Evolutionary conservation across 1,140 invertebrate genomes (phyloP).

Genomic region (Bilobella aurantiaca): DNA sequence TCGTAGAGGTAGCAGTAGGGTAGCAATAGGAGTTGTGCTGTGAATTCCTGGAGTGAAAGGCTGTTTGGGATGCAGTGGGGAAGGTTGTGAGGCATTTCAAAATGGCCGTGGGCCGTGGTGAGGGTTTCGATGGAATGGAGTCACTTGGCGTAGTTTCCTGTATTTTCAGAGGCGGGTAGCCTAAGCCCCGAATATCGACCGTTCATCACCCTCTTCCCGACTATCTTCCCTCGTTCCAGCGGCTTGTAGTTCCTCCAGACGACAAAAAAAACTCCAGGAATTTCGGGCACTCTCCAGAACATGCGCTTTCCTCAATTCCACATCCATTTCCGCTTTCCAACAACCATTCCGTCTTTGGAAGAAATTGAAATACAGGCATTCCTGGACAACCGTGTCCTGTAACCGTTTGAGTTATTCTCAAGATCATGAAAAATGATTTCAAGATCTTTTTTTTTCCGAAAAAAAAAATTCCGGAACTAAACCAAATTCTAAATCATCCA

Average conservation of each 20-base stretch:
- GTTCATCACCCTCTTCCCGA: constrained; percentile 6
- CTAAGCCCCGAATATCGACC: constrained; percentile 6
- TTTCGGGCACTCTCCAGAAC: neutral
- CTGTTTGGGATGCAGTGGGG: neutral
- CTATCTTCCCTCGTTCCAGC: neutral
- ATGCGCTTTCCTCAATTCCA: neutral
- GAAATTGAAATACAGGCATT: no score
- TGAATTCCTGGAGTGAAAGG: no score
- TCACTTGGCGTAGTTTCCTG: neutral
- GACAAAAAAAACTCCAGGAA: neutral
- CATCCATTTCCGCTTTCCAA: no score
- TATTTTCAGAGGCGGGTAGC: neutral
- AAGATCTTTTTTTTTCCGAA: no score
- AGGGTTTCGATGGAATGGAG: neutral
- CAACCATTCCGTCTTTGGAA: no score
- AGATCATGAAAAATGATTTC: no score
- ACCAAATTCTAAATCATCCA: no score
- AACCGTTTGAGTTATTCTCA: no score
- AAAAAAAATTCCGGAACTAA: no score
- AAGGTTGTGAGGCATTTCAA: constrained; percentile 2
- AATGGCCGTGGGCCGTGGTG: neutral
- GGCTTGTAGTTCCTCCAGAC: no score
- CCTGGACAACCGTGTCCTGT: no score
- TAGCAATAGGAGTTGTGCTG: neutral
- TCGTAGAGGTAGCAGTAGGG: neutral